Conservation (phyloP, 2,113 vertebrate genomes). For the Dasyprocta punctata region DNA sequence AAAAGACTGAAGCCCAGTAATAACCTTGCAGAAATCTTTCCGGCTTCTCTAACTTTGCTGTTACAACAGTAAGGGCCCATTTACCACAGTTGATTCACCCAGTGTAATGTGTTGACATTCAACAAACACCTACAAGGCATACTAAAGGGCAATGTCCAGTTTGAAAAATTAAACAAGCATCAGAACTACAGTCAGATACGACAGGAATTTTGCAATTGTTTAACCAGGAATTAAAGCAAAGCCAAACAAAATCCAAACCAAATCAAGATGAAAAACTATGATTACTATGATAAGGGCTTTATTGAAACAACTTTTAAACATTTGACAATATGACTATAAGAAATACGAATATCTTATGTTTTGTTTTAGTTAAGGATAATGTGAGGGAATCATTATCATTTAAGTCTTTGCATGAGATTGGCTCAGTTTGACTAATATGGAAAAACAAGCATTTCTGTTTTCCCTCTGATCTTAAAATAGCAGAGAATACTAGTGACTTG, state of each 20-base stretch:
- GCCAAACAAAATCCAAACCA: not conserved
- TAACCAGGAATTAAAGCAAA: not conserved
- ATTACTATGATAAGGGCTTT: not conserved
- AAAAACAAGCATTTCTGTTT: constrained; percentile 28
- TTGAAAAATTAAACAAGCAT: not conserved
- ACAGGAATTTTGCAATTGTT: not conserved
- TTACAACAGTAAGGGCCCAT: not conserved
- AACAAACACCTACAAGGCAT: not conserved
- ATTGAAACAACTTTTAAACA: not conserved
- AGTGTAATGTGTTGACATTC: not conserved
- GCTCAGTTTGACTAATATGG: constrained; percentile 1
- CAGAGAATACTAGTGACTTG: constrained; percentile 8
- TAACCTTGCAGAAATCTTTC: not conserved
- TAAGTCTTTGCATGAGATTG: not conserved
- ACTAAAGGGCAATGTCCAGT: not conserved
- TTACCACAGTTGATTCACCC: not conserved
- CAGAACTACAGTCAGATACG: not conserved
- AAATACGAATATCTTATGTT: not conserved
- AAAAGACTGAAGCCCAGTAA: not conserved
- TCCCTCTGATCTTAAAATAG: constrained; percentile 44
- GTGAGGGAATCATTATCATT: not conserved
- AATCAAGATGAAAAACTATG: not conserved
- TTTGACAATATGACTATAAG: not conserved
- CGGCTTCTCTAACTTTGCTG: not conserved
- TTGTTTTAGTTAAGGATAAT: not conserved